Evolutionary conservation across 2,888 invertebrate genomes (phyloP), one percentile per base, ranked within the genome.

Genomic region (Drosophila multiciliata): DNA sequence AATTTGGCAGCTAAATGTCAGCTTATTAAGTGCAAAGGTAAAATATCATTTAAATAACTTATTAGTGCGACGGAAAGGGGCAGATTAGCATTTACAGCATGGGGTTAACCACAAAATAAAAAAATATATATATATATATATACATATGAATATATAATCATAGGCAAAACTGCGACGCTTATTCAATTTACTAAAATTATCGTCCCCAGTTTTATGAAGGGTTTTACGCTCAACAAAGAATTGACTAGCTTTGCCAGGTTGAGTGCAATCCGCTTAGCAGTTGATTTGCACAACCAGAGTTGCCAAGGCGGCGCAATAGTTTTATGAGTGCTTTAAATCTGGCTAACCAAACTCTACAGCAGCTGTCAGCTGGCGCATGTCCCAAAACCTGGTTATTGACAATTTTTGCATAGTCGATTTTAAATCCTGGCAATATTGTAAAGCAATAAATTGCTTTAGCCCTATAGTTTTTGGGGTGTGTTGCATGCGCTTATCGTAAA

Each of bases 241-340:
- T 58, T 29, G 64, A 20, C 40, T 49, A 38, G 63, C 36, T 29
- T 59, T 55, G 58, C 52, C 68, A 63, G 81, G 81, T 54, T 54
- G 73, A 70, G 66, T 26, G 59, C 50, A 49, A 54, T 42, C 17
- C 11, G 45, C 15, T 23, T 15, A 35, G 38, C 52, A 53, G 32
- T 66, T 67, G 67, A 63, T 79, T 87, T 86, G 86, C 87, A 87
- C 72, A 87, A 87, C 73, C 73, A 87, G 87, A 73, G 86, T 87
- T 87, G 81, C 52, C 87, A 72, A 77, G 49, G 80, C 76, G 75
- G 55, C 76, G 78, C 81, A 86, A 86, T 72, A 62, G 7, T 50
- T 83, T 80, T 85, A 82, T 72, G 78, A 68, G 36, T 42, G 62
- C 73, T 36, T 53, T 74, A 73, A 80, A 77, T 70, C 75, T 81